These are phyloP conservation scores for Xanthorhoe spadicearia DNA, from an alignment of 2,888 invertebrate genomes.

Conservation along the genomic window DNA sequence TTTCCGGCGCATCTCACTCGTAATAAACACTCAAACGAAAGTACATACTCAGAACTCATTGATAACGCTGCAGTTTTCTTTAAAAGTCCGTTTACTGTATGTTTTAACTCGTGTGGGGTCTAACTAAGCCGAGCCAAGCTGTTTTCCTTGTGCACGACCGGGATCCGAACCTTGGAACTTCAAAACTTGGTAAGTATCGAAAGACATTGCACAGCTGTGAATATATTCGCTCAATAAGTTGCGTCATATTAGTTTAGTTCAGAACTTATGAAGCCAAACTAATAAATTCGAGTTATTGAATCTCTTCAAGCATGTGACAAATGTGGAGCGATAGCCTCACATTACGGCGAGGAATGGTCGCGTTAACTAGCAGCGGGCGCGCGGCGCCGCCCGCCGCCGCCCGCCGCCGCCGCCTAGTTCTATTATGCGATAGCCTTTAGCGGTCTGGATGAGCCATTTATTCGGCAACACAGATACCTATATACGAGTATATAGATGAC, in stretches of 20 bases:
- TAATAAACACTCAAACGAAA: background rate
- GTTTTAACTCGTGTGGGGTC: too few species aligned
- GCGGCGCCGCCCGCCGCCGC: background rate
- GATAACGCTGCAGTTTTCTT: too few species aligned
- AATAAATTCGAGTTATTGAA: constrained; percentile 9
- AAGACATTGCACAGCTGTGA: background rate
- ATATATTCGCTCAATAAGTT: background rate
- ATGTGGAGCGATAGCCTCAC: background rate
- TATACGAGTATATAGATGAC: too few species aligned
- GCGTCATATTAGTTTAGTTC: background rate
- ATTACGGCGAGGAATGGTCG: background rate
- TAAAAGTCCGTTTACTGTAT: too few species aligned
- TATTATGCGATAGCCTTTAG: background rate
- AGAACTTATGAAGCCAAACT: background rate
- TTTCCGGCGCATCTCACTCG: background rate
- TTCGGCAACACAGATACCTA: background rate
- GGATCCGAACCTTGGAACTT: too few species aligned
- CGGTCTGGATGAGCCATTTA: background rate
- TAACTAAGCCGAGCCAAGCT: too few species aligned
- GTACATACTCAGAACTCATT: too few species aligned
- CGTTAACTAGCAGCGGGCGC: background rate
- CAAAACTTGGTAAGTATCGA: too few species aligned
- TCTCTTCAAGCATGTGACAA: constrained; percentile 11
- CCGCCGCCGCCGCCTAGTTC: background rate
- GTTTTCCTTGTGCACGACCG: too few species aligned